Conservation (phyloP, 2,888 invertebrate species). For the Anthophora plumipes region DNA sequence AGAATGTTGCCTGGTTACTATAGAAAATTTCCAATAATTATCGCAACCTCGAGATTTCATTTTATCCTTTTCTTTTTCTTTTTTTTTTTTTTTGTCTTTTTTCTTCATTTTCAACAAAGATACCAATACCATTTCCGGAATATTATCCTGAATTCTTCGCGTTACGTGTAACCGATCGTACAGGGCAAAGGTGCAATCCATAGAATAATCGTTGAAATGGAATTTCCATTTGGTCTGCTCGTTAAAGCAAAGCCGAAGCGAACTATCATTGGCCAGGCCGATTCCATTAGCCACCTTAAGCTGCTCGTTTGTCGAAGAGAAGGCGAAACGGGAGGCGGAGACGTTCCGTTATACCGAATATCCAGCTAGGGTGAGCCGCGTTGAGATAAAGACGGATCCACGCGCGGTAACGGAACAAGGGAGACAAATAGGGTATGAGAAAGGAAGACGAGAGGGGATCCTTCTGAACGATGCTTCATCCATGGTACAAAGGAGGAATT, state of each 20-base stretch:
- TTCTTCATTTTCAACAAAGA: not conserved
- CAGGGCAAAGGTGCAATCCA: not conserved
- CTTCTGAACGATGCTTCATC: slow-evolving; percentile 50
- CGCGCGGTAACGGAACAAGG: slow-evolving; percentile 4
- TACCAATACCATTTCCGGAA: too few species aligned
- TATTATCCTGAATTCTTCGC: too few species aligned
- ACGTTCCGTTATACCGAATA: slow-evolving; percentile 57
- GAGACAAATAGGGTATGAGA: slow-evolving; percentile 18
- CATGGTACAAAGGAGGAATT: slow-evolving; percentile 35
- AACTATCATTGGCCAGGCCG: slow-evolving; percentile 68
- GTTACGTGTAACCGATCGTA: not conserved
- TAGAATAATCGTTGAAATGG: slow-evolving; percentile 51
- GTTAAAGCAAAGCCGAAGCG: slow-evolving; percentile 69
- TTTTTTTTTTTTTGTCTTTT: not conserved
- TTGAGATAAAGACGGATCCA: slow-evolving; percentile 34
- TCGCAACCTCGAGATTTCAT: too few species aligned
- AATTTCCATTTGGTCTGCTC: slow-evolving; percentile 71
- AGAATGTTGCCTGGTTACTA: too few species aligned
- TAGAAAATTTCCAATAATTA: too few species aligned
- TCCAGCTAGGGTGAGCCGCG: slow-evolving; percentile 11
- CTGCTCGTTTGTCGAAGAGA: slow-evolving; percentile 43
- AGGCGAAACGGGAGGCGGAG: slow-evolving; percentile 5
- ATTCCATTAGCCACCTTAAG: slow-evolving; percentile 69
- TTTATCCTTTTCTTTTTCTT: too few species aligned
- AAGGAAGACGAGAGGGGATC: slow-evolving; percentile 3